phyloP scores from a whole-genome alignment of 2,797 vertebrate genomes.

The Artibeus jamaicensis region DNA sequence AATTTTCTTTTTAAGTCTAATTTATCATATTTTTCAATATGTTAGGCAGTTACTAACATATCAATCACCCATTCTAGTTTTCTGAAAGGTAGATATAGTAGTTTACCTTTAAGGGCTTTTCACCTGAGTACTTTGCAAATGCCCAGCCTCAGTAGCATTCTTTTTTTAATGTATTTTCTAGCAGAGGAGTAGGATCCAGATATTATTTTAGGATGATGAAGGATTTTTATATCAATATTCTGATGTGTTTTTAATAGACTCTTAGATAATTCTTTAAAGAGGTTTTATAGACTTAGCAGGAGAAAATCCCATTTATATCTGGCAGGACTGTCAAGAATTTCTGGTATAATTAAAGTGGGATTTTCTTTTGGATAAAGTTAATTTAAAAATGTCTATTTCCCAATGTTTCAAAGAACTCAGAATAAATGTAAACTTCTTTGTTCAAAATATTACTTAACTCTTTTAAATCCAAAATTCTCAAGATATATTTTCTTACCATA shows the following conservation, averaged over 20 bases:
- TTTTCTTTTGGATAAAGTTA: conserved; percentile 71
- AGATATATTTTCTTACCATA: conserved; percentile 35
- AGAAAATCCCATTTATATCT: conserved; percentile 70
- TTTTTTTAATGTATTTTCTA: conserved; percentile 40
- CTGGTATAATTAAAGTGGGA: conserved; percentile 71
- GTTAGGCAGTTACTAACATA: background rate
- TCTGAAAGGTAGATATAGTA: background rate
- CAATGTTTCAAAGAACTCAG: conserved; percentile 47
- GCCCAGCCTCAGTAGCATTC: background rate
- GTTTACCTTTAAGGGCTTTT: background rate
- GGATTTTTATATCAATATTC: conserved; percentile 57
- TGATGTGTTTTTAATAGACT: conserved; percentile 55
- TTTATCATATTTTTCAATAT: conserved; percentile 28
- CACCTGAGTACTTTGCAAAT: background rate
- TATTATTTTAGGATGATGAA: conserved; percentile 51
- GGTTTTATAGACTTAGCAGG: conserved; percentile 63
- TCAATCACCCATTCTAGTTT: background rate
- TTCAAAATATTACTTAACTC: conserved; percentile 60
- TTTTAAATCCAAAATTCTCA: conserved; percentile 55
- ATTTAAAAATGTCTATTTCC: conserved; percentile 70
- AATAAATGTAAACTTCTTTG: conserved; percentile 55
- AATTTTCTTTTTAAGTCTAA: background rate
- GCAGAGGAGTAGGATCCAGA: conserved; percentile 2
- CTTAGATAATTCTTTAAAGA: conserved; percentile 63
- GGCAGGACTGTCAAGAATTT: conserved; percentile 69